phyloP scores from a whole-genome alignment of 2,797 vertebrate species.

The Trichosurus vulpecula region DNA sequence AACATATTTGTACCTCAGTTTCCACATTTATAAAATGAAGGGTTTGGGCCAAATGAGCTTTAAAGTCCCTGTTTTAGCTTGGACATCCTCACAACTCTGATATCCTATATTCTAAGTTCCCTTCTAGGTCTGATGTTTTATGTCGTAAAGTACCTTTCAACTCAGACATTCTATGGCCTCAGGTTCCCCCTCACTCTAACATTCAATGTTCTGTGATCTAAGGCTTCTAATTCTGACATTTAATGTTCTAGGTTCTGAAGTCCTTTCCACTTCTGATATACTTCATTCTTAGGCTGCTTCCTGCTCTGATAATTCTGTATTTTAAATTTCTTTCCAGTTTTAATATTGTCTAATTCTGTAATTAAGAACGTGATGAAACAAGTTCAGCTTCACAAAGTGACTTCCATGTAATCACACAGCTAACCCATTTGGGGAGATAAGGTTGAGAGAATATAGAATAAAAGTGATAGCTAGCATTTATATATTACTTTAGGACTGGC shows the following conservation, averaged over 20 bases:
- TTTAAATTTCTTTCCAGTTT: not conserved
- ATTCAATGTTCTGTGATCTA: not conserved
- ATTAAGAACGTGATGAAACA: not conserved
- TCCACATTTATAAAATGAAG: not conserved
- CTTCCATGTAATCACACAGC: not conserved
- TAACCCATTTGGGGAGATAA: not conserved
- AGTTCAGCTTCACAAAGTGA: not conserved
- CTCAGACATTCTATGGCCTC: not conserved
- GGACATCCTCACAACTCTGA: not conserved
- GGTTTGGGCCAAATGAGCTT: not conserved
- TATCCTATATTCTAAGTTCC: not conserved
- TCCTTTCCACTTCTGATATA: not conserved
- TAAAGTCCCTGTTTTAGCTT: not conserved
- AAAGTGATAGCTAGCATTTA: not conserved
- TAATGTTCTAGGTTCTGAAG: not conserved
- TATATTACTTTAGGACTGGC: not conserved
- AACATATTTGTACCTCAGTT: not conserved
- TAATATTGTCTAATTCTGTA: not conserved
- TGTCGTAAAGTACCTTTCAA: not conserved
- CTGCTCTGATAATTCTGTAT: not conserved
- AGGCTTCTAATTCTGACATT: not conserved
- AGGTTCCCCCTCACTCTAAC: not conserved
- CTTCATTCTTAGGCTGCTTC: not conserved
- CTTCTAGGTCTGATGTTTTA: not conserved
- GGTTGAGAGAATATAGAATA: not conserved